A percentile compares a stretch with the other conserved stretches of the same genome.
Conservation (phyloP, 2,797 vertebrate genomes). For the Centropyge bicolor region DNA sequence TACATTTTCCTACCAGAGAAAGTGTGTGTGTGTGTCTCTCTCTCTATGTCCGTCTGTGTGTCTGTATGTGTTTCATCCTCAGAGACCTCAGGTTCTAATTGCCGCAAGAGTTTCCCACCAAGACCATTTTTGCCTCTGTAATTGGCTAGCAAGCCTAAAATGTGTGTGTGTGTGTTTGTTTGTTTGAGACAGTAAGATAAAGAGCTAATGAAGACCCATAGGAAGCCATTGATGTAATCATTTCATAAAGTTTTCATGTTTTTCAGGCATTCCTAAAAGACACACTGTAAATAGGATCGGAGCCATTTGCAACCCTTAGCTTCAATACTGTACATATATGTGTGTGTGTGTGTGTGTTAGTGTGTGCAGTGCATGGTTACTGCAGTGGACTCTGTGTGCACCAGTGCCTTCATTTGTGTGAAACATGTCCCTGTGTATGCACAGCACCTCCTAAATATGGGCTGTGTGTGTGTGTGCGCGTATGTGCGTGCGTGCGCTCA, state of each 20-base stretch:
- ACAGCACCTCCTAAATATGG: background rate
- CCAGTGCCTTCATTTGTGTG: background rate
- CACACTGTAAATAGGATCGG: constrained; percentile 41
- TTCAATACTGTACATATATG: background rate
- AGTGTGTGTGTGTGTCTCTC: background rate
- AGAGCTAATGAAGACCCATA: constrained; percentile 62
- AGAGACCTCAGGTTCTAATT: constrained; percentile 47
- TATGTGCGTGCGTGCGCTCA: constrained; percentile 39
- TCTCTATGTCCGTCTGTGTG: no score
- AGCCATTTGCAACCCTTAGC: constrained; percentile 39
- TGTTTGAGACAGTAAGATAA: constrained; percentile 15
- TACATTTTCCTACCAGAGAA: background rate
- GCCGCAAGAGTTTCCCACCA: constrained; percentile 49
- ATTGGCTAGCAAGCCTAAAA: constrained; percentile 58
- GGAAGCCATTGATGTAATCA: constrained; percentile 72
- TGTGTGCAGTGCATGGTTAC: background rate
- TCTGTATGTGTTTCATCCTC: constrained; percentile 34
- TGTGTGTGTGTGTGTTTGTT: constrained; percentile 3
- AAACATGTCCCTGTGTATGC: background rate
- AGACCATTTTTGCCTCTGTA: constrained; percentile 55
- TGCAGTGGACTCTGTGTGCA: background rate
- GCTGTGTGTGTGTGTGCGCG: constrained; percentile 11
- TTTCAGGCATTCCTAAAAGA: constrained; percentile 53
- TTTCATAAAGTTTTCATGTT: constrained; percentile 55
- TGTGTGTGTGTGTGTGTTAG: background rate